A percentile compares a stretch with the other conserved stretches of the same genome.
Conservation (phyloP, 2,113 vertebrate species). For the Otus sunia region DNA sequence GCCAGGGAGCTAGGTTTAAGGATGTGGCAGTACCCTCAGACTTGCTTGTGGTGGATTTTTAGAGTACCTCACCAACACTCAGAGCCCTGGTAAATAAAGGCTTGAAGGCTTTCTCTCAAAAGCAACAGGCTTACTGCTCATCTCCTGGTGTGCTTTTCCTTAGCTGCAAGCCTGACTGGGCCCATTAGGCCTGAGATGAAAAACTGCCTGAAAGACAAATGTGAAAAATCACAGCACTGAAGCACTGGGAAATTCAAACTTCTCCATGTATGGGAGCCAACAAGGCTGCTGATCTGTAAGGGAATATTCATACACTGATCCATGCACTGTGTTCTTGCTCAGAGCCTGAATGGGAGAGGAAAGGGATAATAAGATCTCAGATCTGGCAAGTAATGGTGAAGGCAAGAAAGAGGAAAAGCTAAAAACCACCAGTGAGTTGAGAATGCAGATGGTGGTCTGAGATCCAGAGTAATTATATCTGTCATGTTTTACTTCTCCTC, state of each 20-base stretch:
- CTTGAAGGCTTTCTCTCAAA: background rate
- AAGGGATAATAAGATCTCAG: background rate
- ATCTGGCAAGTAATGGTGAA: background rate
- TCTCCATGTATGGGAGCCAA: background rate
- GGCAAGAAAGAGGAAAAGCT: background rate
- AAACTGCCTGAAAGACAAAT: background rate
- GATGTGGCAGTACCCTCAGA: background rate
- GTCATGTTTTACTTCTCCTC: background rate
- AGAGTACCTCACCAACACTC: background rate
- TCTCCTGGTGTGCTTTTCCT: background rate
- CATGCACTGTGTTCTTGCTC: background rate
- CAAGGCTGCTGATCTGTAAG: background rate
- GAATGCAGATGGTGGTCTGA: background rate
- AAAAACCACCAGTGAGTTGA: background rate
- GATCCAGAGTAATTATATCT: background rate
- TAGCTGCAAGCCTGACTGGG: background rate
- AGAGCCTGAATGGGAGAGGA: background rate
- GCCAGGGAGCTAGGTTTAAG: background rate
- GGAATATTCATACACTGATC: background rate
- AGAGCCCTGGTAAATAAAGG: background rate
- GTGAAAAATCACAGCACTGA: constrained; percentile 10
- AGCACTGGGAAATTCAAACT: constrained; percentile 25
- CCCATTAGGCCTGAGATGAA: background rate
- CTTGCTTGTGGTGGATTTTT: background rate
- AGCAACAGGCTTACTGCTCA: background rate